phyloP scores from a whole-genome alignment of 2,113 vertebrate species.

The Pelecanoides urinatrix region DNA sequence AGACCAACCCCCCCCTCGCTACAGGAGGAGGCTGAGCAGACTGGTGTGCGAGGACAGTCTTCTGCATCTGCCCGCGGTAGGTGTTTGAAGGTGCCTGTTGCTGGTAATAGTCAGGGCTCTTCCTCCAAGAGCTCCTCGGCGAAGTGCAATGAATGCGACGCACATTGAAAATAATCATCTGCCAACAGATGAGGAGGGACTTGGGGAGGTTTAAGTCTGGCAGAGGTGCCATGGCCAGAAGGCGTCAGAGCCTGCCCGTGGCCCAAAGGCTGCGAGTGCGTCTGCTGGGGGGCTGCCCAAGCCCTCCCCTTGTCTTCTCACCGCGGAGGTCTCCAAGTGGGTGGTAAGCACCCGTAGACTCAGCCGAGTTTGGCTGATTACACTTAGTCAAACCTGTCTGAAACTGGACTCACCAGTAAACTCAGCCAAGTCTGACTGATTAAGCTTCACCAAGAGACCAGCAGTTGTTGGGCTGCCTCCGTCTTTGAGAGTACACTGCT shows the following conservation, averaged over 20 bases:
- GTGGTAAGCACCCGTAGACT: neutral
- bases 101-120: neutral
- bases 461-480: neutral
- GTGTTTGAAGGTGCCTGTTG: neutral
- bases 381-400: neutral
- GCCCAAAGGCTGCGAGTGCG: neutral
- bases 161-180: too few species aligned
- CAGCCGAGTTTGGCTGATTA: neutral
- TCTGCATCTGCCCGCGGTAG: neutral
- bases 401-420: neutral
- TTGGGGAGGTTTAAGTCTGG: neutral
- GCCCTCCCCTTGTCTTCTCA: neutral
- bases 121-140: neutral
- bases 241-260: neutral
- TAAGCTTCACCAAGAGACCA: neutral
- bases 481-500: fast-evolving
- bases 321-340: neutral
- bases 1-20: too few species aligned
- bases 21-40: neutral
- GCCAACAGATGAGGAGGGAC: neutral
- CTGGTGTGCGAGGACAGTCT: neutral
- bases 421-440: neutral
- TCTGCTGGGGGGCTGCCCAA: neutral
- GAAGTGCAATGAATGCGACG: fast-evolving
- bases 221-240: neutral